Evolutionary conservation across 64 coral and sea anemone genomes (phyloP).

Genomic region (Pocillopora verrucosa): DNA sequence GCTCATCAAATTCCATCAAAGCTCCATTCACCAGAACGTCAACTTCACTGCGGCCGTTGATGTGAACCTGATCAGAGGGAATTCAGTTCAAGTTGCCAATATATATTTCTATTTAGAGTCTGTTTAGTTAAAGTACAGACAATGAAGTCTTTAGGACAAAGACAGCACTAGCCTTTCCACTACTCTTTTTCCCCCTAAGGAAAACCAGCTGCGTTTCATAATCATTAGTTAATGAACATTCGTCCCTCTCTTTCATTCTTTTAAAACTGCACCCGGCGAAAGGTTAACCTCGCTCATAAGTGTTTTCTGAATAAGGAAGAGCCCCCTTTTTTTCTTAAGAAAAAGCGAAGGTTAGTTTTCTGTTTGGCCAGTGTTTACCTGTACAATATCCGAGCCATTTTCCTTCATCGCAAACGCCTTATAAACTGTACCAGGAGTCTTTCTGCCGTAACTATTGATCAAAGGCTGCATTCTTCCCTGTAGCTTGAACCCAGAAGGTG

Average conservation of each 20-base stretch:
- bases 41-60: conserved; percentile 19
- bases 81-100: not conserved
- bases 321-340: no score
- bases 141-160: no score
- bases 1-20: conserved; percentile 37
- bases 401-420: conserved; percentile 51
- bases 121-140: not conserved
- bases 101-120: not conserved
- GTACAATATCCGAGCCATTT: conserved; percentile 30
- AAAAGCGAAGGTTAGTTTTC: not conserved
- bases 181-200: no score
- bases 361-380: conserved; percentile 4
- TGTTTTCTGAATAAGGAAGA: no score
- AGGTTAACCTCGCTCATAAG: no score
- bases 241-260: no score
- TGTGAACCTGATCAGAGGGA: conserved; percentile 16
- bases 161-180: no score
- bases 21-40: conserved; percentile 53
- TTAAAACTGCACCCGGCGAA: no score
- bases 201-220: no score
- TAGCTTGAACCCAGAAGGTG: not conserved
- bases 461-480: conserved; percentile 58
- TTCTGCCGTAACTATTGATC: not conserved
- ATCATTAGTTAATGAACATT: no score
- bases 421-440: conserved; percentile 19